Evolutionary conservation across 2,797 vertebrate genomes (phyloP).

Genomic region (Urophycis tenuis): DNA sequence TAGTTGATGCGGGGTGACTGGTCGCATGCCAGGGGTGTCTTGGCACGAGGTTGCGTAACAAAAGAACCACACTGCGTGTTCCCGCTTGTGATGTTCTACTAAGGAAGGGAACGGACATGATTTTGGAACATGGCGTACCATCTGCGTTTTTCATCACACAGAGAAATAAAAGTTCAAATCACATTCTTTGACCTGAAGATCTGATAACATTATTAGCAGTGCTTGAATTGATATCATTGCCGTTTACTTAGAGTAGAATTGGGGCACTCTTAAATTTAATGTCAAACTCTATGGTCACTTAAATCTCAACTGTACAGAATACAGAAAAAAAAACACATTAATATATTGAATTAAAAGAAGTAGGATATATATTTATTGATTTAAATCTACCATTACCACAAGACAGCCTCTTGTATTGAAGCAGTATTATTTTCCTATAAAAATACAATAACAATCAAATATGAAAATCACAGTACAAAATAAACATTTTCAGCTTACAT

Average conservation of each 20-base stretch:
- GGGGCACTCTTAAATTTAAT: neutral
- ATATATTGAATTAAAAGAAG: neutral
- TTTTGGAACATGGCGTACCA: neutral
- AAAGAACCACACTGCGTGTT: neutral
- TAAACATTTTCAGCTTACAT: neutral
- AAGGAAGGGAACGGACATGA: neutral
- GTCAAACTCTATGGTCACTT: neutral
- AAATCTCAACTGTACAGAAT: neutral
- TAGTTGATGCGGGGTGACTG: conserved; percentile 41
- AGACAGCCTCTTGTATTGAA: conserved; percentile 34
- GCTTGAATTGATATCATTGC: neutral
- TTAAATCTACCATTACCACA: conserved; percentile 54
- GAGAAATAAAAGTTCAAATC: neutral
- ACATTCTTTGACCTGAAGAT: neutral
- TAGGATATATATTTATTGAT: conserved; percentile 38
- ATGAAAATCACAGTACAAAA: conserved; percentile 66
- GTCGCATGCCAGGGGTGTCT: conserved; percentile 22
- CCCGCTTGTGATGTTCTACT: neutral
- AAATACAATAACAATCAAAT: conserved; percentile 66
- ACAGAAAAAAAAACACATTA: neutral
- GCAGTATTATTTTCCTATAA: conserved; percentile 53
- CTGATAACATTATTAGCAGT: neutral
- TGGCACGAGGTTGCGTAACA: neutral
- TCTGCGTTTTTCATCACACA: neutral
- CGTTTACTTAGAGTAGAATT: neutral